Conservation (phyloP, 2,888 invertebrate genomes). For the Branchellion lobata region DNA sequence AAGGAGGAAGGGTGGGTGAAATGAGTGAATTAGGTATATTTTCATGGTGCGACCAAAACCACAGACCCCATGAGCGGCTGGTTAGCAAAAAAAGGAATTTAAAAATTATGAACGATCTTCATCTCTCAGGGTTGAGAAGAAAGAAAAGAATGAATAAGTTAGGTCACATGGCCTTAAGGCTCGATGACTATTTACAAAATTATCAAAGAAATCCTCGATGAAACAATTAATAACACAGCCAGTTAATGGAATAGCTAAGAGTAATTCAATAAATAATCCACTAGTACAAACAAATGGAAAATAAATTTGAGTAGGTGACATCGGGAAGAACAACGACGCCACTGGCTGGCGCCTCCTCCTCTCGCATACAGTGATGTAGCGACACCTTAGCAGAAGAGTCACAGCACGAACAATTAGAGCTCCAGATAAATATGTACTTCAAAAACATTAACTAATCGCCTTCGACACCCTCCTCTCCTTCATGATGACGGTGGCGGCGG, state of each 20-base stretch:
- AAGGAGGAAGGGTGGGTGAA: too few relatives aligned
- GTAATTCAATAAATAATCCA: not conserved
- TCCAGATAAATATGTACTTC: not conserved
- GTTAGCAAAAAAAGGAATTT: too few relatives aligned
- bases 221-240: slow-evolving; percentile 1
- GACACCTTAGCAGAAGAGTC: not conserved
- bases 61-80: too few relatives aligned
- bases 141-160: not conserved
- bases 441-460: not conserved
- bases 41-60: too few relatives aligned
- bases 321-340: not conserved
- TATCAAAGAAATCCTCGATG: not conserved
- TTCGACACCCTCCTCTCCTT: too few relatives aligned
- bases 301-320: not conserved
- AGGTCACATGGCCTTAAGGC: not conserved
- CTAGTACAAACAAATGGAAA: not conserved
- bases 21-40: too few relatives aligned
- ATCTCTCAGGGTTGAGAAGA: too few relatives aligned
- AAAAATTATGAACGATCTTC: too few relatives aligned
- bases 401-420: not conserved
- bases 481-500: too few relatives aligned
- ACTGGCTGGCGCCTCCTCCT: too few relatives aligned
- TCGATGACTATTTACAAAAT: slow-evolving; percentile 1
- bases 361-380: not conserved
- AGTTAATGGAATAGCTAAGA: not conserved